phyloP scores from a whole-genome alignment of 2,888 invertebrate species.

The Meghimatium bilineatum region DNA sequence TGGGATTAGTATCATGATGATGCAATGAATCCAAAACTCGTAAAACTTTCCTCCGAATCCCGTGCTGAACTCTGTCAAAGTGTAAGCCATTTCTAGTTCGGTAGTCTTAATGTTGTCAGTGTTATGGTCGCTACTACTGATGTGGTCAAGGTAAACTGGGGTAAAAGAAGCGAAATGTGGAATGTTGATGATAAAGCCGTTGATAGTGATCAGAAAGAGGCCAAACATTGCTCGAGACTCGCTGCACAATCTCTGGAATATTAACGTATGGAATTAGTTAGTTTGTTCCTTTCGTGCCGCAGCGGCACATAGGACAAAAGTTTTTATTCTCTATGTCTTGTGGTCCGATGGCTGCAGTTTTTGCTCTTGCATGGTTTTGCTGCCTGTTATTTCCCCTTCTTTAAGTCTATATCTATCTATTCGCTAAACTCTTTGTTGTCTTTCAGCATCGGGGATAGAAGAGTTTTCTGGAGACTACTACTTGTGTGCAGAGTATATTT shows the following conservation, averaged over 20 bases:
- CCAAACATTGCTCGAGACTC: conserved; percentile 57
- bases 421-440: too few species aligned
- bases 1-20: conserved; percentile 64
- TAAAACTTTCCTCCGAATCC: conserved; percentile 58
- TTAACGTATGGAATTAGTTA: too few species aligned
- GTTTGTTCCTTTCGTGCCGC: too few species aligned
- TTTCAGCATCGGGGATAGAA: too few species aligned
- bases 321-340: too few species aligned
- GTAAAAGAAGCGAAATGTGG: conserved; percentile 63
- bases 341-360: too few species aligned
- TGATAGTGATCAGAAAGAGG: conserved; percentile 57
- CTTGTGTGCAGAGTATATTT: too few species aligned
- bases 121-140: not conserved
- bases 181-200: conserved; percentile 63
- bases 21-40: conserved; percentile 70
- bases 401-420: too few species aligned
- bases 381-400: too few species aligned
- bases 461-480: too few species aligned
- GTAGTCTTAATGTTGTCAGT: not conserved
- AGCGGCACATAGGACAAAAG: too few species aligned
- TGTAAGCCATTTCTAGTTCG: not conserved
- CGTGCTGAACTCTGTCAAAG: conserved; percentile 56
- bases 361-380: too few species aligned
- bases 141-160: conserved; percentile 43
- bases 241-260: conserved; percentile 60